phyloP scores from a whole-genome alignment of 2,888 invertebrate species.

The Strigamia crassipes region DNA sequence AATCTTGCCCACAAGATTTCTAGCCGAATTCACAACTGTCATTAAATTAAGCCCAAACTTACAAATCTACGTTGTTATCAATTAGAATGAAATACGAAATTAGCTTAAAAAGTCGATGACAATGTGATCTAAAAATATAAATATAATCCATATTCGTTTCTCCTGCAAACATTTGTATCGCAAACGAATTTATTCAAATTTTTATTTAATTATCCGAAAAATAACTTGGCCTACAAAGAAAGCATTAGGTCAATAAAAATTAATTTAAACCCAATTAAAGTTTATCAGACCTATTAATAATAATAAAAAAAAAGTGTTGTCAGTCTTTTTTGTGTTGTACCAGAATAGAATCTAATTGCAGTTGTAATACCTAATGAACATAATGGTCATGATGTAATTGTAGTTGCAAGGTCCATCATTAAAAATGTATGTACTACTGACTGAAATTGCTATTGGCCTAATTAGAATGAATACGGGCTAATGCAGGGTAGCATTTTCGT shows the following conservation, averaged over 20 bases:
- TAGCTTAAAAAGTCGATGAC: no score
- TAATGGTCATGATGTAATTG: conserved; percentile 23
- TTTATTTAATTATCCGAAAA: not conserved
- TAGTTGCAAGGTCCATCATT: not conserved
- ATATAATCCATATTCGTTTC: no score
- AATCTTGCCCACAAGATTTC: no score
- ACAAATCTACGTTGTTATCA: no score
- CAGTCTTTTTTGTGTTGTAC: not conserved
- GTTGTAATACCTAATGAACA: not conserved
- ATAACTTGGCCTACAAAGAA: not conserved
- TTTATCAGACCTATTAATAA: not conserved
- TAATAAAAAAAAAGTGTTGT: not conserved
- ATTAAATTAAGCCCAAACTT: no score
- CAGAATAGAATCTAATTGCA: not conserved
- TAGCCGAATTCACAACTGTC: no score
- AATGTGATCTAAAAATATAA: no score
- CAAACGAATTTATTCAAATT: no score
- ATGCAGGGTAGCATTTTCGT: not conserved
- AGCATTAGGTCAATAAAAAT: not conserved
- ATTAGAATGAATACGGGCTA: conserved; percentile 8
- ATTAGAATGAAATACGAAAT: no score
- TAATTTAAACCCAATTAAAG: not conserved
- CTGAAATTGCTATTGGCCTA: conserved; percentile 19
- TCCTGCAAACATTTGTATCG: no score
- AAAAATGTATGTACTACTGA: conserved; percentile 11